Percentiles rank a stretch among this genome's conserved stretches.
phyloP scores from a whole-genome alignment of 2,113 vertebrate species.

The Crotalus horridus region DNA sequence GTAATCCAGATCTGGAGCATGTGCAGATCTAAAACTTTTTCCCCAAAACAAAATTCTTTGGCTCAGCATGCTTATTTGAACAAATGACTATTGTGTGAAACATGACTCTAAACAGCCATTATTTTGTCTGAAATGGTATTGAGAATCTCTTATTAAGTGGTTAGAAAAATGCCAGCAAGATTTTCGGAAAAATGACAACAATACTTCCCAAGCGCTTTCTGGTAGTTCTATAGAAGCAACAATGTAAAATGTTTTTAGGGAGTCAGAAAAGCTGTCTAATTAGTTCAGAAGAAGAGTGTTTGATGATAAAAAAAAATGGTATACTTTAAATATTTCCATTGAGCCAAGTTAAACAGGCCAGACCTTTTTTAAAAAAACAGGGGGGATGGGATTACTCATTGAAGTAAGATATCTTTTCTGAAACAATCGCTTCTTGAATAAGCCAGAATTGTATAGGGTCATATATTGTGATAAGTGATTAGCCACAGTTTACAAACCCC shows the following conservation, averaged over 20 bases:
- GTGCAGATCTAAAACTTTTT: not conserved
- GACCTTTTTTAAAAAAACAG: not conserved
- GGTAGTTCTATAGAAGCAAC: conserved; percentile 2
- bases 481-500: not conserved
- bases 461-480: not conserved
- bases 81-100: not conserved
- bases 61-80: not conserved
- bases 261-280: not conserved
- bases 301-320: not conserved
- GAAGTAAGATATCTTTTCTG: not conserved
- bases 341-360: not conserved
- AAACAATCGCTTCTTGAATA: not conserved
- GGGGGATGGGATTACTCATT: not conserved
- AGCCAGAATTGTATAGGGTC: not conserved
- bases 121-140: not conserved
- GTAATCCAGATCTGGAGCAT: not conserved
- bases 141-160: not conserved
- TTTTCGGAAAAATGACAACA: conserved; percentile 22
- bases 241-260: not conserved
- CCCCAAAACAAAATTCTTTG: not conserved
- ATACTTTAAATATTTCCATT: not conserved
- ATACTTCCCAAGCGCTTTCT: not conserved
- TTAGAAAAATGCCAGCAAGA: not conserved
- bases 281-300: not conserved
- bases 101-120: not conserved